These are phyloP conservation scores for Dipodomys ordii DNA, from an alignment of 2,113 vertebrate species.

Conservation along the genomic window DNA sequence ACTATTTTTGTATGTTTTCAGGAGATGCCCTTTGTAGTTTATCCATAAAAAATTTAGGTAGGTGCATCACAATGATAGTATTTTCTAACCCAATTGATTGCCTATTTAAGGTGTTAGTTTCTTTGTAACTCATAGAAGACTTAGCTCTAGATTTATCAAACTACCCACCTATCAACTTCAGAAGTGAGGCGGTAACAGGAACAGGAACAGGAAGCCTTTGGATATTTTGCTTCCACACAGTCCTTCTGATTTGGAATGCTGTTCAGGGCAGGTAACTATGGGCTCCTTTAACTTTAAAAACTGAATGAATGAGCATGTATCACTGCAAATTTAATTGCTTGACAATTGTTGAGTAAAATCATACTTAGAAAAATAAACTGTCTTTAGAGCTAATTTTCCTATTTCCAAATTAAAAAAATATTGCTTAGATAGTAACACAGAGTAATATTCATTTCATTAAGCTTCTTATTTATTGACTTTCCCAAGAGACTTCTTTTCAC, in stretches of 20 bases:
- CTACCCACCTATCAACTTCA: background rate
- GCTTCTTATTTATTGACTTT: slow-evolving; percentile 58
- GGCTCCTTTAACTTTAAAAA: background rate
- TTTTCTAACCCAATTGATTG: background rate
- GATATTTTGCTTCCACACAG: background rate
- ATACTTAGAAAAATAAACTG: slow-evolving; percentile 44
- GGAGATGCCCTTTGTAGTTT: background rate
- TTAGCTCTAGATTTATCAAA: background rate
- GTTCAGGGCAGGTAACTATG: background rate
- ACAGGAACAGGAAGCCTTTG: background rate
- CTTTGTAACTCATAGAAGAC: background rate
- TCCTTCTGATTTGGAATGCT: slow-evolving; percentile 4
- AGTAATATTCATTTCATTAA: slow-evolving; percentile 65
- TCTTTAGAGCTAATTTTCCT: slow-evolving; percentile 28
- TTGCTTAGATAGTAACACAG: background rate
- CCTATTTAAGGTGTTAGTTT: background rate
- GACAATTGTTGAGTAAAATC: slow-evolving; percentile 44
- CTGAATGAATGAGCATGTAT: background rate
- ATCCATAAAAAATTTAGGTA: slow-evolving; percentile 7
- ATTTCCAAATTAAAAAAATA: slow-evolving; percentile 34
- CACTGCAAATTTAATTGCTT: slow-evolving; percentile 52
- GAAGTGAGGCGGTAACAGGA: background rate
- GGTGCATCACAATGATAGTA: background rate
- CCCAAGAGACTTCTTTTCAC: slow-evolving; percentile 8
- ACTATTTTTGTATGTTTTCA: background rate